Conservation (phyloP, 2,888 invertebrate species). For the Asteroscopus sphinx region DNA sequence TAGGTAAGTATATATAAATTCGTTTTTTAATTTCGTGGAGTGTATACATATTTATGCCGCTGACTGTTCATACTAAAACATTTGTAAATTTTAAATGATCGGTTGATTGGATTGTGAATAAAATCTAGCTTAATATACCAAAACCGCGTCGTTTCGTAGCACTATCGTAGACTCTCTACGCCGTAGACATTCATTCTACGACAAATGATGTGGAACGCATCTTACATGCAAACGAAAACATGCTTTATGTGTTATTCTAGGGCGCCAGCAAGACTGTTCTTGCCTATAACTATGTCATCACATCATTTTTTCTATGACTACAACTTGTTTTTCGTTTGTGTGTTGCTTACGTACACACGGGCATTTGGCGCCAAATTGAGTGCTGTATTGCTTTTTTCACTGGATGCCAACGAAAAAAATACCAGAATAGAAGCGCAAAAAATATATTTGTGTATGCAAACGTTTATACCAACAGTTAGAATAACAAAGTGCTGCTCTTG, state of each 20-base stretch:
- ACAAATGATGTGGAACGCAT: constrained; percentile 20
- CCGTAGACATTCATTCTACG: constrained; percentile 40
- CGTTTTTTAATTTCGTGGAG: no score
- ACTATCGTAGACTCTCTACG: constrained; percentile 50
- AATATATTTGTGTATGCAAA: constrained; percentile 2
- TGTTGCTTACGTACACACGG: not conserved
- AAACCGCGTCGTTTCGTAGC: constrained; percentile 9
- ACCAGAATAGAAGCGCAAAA: constrained; percentile 1
- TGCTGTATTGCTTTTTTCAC: not conserved
- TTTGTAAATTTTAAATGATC: not conserved
- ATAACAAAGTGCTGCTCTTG: not conserved
- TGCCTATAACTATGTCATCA: constrained; percentile 2
- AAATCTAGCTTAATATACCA: not conserved
- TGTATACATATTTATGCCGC: no score
- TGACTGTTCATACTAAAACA: not conserved
- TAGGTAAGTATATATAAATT: no score
- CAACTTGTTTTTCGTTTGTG: not conserved
- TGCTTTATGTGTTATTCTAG: constrained; percentile 15
- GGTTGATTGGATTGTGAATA: not conserved
- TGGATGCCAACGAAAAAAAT: not conserved
- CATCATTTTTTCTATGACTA: constrained; percentile 1
- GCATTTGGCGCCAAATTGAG: constrained; percentile 11
- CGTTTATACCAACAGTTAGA: constrained; percentile 3
- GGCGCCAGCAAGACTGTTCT: constrained; percentile 34
- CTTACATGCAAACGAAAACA: constrained; percentile 38